These are phyloP conservation scores for Hyles vespertilio DNA, from an alignment of 1,140 invertebrate genomes.

Conservation along the genomic window DNA sequence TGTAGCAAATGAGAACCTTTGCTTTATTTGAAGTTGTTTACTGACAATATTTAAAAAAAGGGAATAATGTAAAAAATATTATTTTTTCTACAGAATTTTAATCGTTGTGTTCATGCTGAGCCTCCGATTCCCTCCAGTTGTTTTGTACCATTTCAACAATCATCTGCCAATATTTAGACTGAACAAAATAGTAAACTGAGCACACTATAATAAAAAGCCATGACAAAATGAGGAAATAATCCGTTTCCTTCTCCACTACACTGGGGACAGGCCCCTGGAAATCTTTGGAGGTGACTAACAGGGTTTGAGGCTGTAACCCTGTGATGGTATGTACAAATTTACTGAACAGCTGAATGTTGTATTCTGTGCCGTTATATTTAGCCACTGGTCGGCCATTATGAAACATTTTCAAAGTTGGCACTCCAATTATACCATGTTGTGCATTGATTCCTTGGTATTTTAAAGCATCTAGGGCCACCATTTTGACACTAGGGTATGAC, in stretches of 20 bases:
- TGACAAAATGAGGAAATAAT: conserved; percentile 88
- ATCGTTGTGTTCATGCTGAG: conserved; percentile 90
- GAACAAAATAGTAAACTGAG: conserved; percentile 84
- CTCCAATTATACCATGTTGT: conserved; percentile 94
- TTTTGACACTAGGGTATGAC: conserved; percentile 90
- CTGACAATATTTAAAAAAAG: too few species aligned
- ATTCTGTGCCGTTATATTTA: conserved; percentile 91
- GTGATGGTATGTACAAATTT: conserved; percentile 90
- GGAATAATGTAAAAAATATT: background rate
- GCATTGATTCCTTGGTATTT: conserved; percentile 92
- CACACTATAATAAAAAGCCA: conserved; percentile 92
- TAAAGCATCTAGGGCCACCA: conserved; percentile 93
- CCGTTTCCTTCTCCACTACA: conserved; percentile 82
- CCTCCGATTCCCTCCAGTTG: conserved; percentile 93
- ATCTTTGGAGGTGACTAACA: conserved; percentile 85
- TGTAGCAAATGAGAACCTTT: too few species aligned
- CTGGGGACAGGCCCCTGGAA: conserved; percentile 88
- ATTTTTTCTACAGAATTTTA: conserved; percentile 23
- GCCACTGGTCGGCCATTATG: conserved; percentile 93
- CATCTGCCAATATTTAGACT: conserved; percentile 86
- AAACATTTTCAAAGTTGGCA: conserved; percentile 94
- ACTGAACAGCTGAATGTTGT: conserved; percentile 86
- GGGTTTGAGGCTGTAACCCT: conserved; percentile 78
- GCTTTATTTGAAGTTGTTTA: too few species aligned
- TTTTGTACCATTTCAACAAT: conserved; percentile 90